Percentiles rank a stretch among this genome's conserved stretches.
These are phyloP conservation scores for Larimichthys crocea DNA, from an alignment of 2,113 vertebrate genomes.

Conservation along the genomic window DNA sequence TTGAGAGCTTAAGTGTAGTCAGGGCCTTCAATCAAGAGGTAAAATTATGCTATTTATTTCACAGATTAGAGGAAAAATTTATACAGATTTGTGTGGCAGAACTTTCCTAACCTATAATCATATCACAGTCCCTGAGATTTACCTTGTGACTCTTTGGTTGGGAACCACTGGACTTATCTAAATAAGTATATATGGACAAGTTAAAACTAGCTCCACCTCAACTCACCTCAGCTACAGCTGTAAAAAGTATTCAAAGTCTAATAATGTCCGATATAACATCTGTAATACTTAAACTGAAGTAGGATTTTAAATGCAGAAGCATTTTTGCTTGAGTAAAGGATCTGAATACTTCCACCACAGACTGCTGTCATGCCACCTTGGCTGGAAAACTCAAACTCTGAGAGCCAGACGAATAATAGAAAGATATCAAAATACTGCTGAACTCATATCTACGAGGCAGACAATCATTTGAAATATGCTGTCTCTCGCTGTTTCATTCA, in stretches of 20 bases:
- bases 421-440: neutral
- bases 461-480: constrained; percentile 14
- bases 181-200: neutral
- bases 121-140: no score
- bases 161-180: neutral
- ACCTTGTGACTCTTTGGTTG: neutral
- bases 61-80: neutral
- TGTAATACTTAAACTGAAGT: neutral
- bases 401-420: constrained; percentile 28
- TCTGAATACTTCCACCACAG: neutral
- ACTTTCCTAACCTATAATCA: no score
- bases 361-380: constrained; percentile 1
- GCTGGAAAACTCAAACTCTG: constrained; percentile 6
- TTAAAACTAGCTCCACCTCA: neutral
- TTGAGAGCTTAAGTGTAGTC: neutral
- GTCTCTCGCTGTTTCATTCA: neutral
- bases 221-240: neutral
- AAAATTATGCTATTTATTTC: neutral
- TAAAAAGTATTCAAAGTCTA: neutral
- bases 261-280: no score
- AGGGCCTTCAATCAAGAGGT: neutral
- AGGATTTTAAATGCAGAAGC: neutral
- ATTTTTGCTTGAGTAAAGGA: no score
- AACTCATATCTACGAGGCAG: neutral
- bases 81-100: neutral